Evolutionary conservation across 2,113 vertebrate genomes (phyloP).

Genomic region (Crotalus viridis): DNA sequence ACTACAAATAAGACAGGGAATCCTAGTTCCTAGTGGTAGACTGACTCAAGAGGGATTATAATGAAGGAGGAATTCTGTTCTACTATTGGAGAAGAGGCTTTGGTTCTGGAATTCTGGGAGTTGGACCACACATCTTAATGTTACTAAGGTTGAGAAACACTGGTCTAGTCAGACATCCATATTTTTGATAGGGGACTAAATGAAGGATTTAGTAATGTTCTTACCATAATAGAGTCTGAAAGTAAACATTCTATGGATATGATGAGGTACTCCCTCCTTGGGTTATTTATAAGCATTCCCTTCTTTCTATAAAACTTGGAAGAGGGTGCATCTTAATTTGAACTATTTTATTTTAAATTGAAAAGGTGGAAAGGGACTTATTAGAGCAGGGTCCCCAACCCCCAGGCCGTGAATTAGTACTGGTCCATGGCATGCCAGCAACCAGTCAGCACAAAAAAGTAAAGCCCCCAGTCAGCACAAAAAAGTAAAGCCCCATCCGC

Average conservation of each 20-base stretch:
- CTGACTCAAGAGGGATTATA: background rate
- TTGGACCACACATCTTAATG: background rate
- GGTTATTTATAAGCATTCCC: background rate
- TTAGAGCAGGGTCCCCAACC: background rate
- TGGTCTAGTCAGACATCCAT: background rate
- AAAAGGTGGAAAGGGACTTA: background rate
- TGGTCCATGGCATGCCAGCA: too few species aligned
- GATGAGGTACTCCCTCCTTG: background rate
- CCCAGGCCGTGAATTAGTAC: too few species aligned
- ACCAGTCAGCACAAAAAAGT: too few species aligned
- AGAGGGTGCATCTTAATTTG: background rate
- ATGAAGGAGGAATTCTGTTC: background rate
- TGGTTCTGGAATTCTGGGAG: background rate
- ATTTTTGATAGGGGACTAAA: background rate
- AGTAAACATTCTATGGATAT: background rate
- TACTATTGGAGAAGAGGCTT: background rate
- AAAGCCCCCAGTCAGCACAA: too few species aligned
- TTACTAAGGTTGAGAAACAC: background rate
- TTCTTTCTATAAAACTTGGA: background rate
- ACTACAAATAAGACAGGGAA: background rate
- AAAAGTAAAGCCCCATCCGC: too few species aligned
- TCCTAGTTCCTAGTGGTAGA: background rate
- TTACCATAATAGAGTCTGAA: background rate
- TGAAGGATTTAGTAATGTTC: background rate
- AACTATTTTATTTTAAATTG: background rate